Base-by-base conservation (phyloP, 1,140 invertebrate species). In the Agrilus planipennis region DNA sequence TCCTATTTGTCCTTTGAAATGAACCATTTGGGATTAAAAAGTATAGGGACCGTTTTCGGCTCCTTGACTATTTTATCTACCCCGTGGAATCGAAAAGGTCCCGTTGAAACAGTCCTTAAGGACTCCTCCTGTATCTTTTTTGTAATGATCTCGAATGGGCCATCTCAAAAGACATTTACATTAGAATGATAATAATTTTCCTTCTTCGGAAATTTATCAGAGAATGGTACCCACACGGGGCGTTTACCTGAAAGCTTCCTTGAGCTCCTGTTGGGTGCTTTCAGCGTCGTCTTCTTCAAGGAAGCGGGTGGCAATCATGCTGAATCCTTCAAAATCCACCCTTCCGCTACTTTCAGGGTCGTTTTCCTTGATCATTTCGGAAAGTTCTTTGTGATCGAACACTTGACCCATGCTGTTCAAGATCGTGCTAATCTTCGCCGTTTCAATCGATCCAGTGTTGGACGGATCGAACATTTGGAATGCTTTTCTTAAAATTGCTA, bases 381-480 rank as follows among this genome's bases (percentile, higher is more conserved):
- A 81, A 14, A 92, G 68, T 59, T 92, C 88, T 28, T 73, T 75
- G 50, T 90, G 86, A 57, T 91, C 88, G 58, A 91, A 92, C 29
- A 89, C 70, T 56, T 91, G 87, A 18, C 89, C 89, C 80, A 92
- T 88, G 21, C 87, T 91, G 62, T 89, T 90, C n/a, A 93, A 63
- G 51, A 92, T 90, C 45, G 85, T 90, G 37, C 84, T 82, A 57
- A 92, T 87, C 58, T 90, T 89, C 28, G 82, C 64, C 1, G 85
- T 85, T 46, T 91, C 87, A 42, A 92, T 91, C 63, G 83, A 87
- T 9, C 89, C 89, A 30, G 79, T 77, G 64, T 90, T 90, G 41
- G 81, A 80, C 45, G 86, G 89, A 63, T 93, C 89, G 54, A 91
- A 92, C 88, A 92, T 92, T 63, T 88, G 82, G 70, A 93, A 93